These are phyloP conservation scores for Arge pagana DNA, from an alignment of 2,888 invertebrate species.

Conservation along the genomic window DNA sequence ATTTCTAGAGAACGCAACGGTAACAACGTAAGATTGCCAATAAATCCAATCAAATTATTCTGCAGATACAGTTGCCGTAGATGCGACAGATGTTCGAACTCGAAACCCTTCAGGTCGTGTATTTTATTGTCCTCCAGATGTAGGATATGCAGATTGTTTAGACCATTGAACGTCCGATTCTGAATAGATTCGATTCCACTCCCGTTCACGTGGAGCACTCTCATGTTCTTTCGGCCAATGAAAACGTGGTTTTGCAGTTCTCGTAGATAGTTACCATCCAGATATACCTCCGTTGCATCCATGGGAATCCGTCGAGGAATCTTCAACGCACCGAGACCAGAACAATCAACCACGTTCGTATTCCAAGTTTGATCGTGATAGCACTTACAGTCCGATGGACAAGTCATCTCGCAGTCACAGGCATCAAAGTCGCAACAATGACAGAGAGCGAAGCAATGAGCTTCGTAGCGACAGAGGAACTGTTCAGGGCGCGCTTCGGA, in stretches of 20 bases:
- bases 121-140: constrained; percentile 87
- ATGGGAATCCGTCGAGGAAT: constrained; percentile 88
- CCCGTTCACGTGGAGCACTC: constrained; percentile 82
- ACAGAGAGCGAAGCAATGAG: constrained; percentile 92
- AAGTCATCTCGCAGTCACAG: constrained; percentile 96
- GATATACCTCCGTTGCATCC: constrained; percentile 91
- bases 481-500: constrained; percentile 78
- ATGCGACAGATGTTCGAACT: constrained; percentile 80
- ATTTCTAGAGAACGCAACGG: constrained; percentile 79
- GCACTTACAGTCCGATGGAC: constrained; percentile 91
- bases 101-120: constrained; percentile 77
- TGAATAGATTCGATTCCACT: constrained; percentile 84
- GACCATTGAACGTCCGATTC: constrained; percentile 88
- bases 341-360: constrained; percentile 91
- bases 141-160: constrained; percentile 76
- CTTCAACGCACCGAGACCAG: constrained; percentile 75
- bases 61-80: constrained; percentile 84
- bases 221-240: constrained; percentile 87
- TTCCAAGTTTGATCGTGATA: constrained; percentile 94
- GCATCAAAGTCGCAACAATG: constrained; percentile 96
- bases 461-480: constrained; percentile 90
- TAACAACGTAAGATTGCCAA: constrained; percentile 80
- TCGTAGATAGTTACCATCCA: constrained; percentile 87
- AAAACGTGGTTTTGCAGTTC: constrained; percentile 86
- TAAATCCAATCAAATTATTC: constrained; percentile 79